A percentile compares a stretch with the other conserved stretches of the same genome.
Evolutionary conservation across 1,140 invertebrate species (phyloP).

Genomic region (Aphelinus certus): DNA sequence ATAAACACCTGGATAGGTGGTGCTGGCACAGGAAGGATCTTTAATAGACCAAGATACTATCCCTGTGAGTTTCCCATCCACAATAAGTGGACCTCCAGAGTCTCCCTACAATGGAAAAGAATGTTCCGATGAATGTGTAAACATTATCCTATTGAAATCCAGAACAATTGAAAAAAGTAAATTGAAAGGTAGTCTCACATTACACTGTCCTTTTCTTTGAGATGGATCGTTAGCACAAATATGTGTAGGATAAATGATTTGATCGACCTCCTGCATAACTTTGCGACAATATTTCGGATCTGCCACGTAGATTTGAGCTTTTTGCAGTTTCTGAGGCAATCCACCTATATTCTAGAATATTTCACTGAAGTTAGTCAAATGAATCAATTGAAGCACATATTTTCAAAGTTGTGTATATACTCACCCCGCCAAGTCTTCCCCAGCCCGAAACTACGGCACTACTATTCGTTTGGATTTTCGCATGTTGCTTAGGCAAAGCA

Average conservation of each 20-base stretch:
- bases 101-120: not conserved
- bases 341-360: not conserved
- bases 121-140: too few relatives aligned
- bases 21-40: not conserved
- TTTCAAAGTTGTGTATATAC: conserved; percentile 1
- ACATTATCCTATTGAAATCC: too few relatives aligned
- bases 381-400: not conserved
- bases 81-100: not conserved
- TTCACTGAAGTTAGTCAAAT: not conserved
- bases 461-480: not conserved
- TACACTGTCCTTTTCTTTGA: conserved; percentile 5
- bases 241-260: not conserved
- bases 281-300: conserved; percentile 3
- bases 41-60: conserved; percentile 9
- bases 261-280: not conserved
- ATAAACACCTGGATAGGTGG: not conserved
- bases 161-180: too few relatives aligned
- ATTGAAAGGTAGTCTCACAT: not conserved
- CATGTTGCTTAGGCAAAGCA: not conserved
- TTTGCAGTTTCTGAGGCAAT: not conserved
- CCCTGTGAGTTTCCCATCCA: not conserved
- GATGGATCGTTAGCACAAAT: conserved; percentile 10
- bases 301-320: conserved; percentile 2
- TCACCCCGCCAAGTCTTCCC: conserved; percentile 16
- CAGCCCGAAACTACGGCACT: conserved; percentile 14